Conservation (phyloP, 2,888 invertebrate species). For the Eretmocerus hayati region DNA sequence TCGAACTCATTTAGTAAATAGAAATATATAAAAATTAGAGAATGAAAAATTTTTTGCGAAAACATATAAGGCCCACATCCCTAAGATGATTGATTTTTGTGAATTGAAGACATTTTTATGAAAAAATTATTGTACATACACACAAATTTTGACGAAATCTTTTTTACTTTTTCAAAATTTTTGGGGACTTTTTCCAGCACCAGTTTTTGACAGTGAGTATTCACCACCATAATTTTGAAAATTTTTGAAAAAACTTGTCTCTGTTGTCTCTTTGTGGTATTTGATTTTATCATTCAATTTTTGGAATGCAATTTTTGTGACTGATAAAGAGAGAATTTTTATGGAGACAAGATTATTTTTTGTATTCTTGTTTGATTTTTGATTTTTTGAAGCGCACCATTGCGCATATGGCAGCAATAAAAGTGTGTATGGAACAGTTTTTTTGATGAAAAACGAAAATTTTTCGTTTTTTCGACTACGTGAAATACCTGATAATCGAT, state of each 20-base stretch:
- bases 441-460: too few relatives aligned
- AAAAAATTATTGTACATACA: slow-evolving; percentile 33
- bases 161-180: slow-evolving; percentile 34
- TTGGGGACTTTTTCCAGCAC: slow-evolving; percentile 47
- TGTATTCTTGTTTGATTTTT: slow-evolving; percentile 4
- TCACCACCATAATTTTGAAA: slow-evolving; percentile 33
- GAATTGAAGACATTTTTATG: slow-evolving; percentile 9
- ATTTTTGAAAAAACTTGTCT: slow-evolving; percentile 34
- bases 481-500: too few relatives aligned
- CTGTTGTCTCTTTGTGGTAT: slow-evolving; percentile 23
- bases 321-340: neutral
- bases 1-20: too few relatives aligned
- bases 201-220: slow-evolving; percentile 45
- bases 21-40: too few relatives aligned
- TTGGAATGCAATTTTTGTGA: slow-evolving; percentile 15
- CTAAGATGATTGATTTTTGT: too few relatives aligned
- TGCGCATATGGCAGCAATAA: neutral
- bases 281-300: slow-evolving; percentile 11
- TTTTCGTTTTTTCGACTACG: too few relatives aligned
- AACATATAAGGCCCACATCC: too few relatives aligned
- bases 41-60: too few relatives aligned
- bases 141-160: slow-evolving; percentile 43
- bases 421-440: neutral
- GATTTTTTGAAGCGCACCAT: slow-evolving; percentile 6
- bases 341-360: slow-evolving; percentile 10